Evolutionary conservation across 2,797 vertebrate species (phyloP).

Genomic region (Pseudochromis fuscus): DNA sequence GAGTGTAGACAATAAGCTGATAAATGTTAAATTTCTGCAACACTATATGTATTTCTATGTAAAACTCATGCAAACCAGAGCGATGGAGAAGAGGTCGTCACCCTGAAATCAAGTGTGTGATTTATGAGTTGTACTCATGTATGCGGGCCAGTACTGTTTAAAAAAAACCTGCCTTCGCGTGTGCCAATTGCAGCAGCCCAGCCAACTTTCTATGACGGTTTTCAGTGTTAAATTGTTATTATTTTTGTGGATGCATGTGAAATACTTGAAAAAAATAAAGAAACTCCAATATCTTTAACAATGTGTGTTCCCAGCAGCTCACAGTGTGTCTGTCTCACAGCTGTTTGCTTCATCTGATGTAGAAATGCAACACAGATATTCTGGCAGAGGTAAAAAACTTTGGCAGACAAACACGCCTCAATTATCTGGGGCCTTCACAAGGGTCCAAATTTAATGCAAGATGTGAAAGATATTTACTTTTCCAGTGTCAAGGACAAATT

Average conservation of each 20-base stretch:
- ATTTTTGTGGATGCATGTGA: constrained; percentile 77
- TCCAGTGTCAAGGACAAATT: not conserved
- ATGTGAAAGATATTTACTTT: not conserved
- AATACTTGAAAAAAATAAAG: constrained; percentile 76
- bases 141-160: constrained; percentile 44
- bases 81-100: constrained; percentile 15
- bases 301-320: not conserved
- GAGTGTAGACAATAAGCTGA: constrained; percentile 39
- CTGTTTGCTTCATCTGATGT: constrained; percentile 3
- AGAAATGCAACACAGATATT: not conserved
- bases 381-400: not conserved
- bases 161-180: constrained; percentile 23
- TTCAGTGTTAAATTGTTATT: constrained; percentile 75
- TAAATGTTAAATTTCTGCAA: constrained; percentile 40
- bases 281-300: constrained; percentile 34
- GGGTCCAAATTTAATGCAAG: constrained; percentile 1
- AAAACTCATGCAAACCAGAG: constrained; percentile 34
- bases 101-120: constrained; percentile 23
- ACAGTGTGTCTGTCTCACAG: constrained; percentile 4
- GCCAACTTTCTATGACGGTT: constrained; percentile 52
- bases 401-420: not conserved
- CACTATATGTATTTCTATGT: constrained; percentile 47
- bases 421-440: constrained; percentile 10
- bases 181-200: constrained; percentile 39
- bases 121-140: constrained; percentile 11